A percentile compares a stretch with the other conserved stretches of the same genome.
Conservation (phyloP, 2,797 vertebrate species). For the Paratrypauchen microcephalus region DNA sequence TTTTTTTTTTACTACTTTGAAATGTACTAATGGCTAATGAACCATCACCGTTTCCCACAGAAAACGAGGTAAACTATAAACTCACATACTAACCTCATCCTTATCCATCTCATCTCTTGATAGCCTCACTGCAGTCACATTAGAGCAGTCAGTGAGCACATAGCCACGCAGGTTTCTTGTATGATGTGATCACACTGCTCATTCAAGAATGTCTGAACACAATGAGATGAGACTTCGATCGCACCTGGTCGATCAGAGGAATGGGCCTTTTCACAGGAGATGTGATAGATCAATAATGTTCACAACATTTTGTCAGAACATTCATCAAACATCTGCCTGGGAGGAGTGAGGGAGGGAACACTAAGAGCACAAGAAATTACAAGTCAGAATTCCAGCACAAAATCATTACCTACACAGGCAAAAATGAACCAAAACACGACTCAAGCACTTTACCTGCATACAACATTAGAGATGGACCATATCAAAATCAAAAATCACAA, state of each 20-base stretch:
- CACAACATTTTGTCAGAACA: conserved; percentile 65
- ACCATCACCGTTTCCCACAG: neutral
- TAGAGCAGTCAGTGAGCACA: conserved; percentile 40
- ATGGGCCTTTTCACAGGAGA: conserved; percentile 52
- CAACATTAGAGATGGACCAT: conserved; percentile 17
- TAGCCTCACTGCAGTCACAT: conserved; percentile 29
- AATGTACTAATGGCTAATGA: no score
- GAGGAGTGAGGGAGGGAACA: conserved; percentile 47
- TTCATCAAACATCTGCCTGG: conserved; percentile 62
- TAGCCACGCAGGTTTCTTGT: conserved; percentile 55
- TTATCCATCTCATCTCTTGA: conserved; percentile 14
- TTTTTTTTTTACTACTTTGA: no score
- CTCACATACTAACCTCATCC: neutral
- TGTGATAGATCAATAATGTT: conserved; percentile 68
- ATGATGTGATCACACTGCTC: conserved; percentile 60
- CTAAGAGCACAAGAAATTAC: conserved; percentile 5
- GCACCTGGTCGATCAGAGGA: conserved; percentile 65
- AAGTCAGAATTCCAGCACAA: conserved; percentile 12
- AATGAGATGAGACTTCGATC: conserved; percentile 73
- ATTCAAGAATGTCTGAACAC: conserved; percentile 71
- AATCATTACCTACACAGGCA: conserved; percentile 3
- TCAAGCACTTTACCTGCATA: neutral
- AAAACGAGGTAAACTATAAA: neutral
- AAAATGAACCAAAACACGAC: neutral
- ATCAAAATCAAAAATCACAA: conserved; percentile 30